Conservation (phyloP, 2,113 vertebrate species). For the Pseudorectes ferrugineus region DNA sequence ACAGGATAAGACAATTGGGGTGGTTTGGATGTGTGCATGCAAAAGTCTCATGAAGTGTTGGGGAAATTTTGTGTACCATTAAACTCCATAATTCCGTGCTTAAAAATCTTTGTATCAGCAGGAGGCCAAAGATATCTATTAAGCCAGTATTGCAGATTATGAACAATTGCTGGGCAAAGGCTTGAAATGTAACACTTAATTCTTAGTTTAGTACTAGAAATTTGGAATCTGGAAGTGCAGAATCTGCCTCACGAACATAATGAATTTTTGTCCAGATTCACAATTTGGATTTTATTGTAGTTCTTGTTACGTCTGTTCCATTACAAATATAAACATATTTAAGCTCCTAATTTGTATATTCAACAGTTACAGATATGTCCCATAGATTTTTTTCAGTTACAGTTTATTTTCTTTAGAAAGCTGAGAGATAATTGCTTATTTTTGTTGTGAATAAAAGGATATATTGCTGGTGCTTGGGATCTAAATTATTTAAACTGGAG, state of each 20-base stretch:
- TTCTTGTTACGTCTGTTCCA: not conserved
- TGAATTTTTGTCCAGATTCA: not conserved
- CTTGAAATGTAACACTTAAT: not conserved
- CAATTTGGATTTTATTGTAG: not conserved
- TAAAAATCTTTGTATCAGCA: not conserved
- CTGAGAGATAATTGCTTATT: not conserved
- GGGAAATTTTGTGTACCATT: not conserved
- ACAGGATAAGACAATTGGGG: not conserved
- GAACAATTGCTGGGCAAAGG: not conserved
- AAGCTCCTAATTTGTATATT: not conserved
- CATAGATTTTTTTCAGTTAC: not conserved
- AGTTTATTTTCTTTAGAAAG: not conserved
- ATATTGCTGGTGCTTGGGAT: not conserved
- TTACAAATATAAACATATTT: not conserved
- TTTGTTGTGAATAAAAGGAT: not conserved
- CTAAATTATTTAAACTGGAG: not conserved
- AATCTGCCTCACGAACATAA: not conserved
- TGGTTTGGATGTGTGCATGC: not conserved
- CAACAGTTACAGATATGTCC: not conserved
- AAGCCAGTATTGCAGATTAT: not conserved
- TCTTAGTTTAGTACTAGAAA: not conserved
- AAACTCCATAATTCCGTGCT: not conserved
- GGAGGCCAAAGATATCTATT: not conserved
- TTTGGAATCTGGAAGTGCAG: not conserved
- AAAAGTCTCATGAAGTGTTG: not conserved